Conservation (phyloP, 2,888 invertebrate genomes). For the Zootermopsis nevadensis region DNA sequence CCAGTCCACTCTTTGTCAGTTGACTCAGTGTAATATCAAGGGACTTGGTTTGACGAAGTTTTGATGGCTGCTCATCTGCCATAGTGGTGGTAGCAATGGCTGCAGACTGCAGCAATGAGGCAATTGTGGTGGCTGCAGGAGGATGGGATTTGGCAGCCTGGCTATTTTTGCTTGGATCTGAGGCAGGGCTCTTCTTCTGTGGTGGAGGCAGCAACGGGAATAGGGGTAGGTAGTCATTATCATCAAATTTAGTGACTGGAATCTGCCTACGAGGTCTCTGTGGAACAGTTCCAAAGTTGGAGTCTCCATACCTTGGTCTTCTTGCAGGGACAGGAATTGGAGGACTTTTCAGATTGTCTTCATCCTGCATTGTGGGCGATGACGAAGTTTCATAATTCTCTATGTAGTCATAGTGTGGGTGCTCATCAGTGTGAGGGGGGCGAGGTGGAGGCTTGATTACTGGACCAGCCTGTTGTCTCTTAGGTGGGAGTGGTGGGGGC, state of each 20-base stretch:
- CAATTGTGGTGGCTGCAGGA: constrained; percentile 54
- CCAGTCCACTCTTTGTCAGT: constrained; percentile 83
- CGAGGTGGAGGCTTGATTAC: constrained; percentile 73
- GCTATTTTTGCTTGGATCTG: constrained; percentile 51
- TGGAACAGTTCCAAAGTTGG: constrained; percentile 61
- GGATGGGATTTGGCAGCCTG: constrained; percentile 58
- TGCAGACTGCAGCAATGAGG: constrained; percentile 31
- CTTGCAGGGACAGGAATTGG: constrained; percentile 73
- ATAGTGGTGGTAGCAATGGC: constrained; percentile 42
- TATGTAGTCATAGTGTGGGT: constrained; percentile 68
- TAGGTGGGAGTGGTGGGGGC: constrained; percentile 80
- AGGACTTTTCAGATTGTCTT: constrained; percentile 64
- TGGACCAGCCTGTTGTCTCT: constrained; percentile 72
- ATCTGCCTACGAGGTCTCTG: constrained; percentile 60
- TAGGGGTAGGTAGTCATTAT: constrained; percentile 75
- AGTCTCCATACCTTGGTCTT: constrained; percentile 65
- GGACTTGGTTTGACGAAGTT: constrained; percentile 60
- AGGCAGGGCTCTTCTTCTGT: constrained; percentile 57
- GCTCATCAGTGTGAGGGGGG: constrained; percentile 69
- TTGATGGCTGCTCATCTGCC: constrained; percentile 53
- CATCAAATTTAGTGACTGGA: constrained; percentile 67
- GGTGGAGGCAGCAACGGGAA: constrained; percentile 68
- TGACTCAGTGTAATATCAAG: constrained; percentile 86
- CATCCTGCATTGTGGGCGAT: constrained; percentile 54
- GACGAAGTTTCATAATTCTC: constrained; percentile 63